Base-by-base conservation (phyloP, 2,113 vertebrate species). In the Heterochromis multidens region DNA sequence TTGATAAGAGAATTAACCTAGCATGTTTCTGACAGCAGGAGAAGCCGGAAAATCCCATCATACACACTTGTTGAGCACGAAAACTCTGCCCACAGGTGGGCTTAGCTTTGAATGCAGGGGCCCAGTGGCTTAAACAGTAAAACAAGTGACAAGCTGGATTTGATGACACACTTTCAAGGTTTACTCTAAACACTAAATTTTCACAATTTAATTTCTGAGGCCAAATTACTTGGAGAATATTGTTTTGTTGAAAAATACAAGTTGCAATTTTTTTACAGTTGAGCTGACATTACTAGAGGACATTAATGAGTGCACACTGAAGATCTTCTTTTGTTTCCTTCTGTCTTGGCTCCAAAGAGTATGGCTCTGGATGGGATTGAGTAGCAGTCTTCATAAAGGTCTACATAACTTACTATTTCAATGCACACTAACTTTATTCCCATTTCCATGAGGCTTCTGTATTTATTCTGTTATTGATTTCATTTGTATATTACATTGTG, bases 381-480 rank as follows among this genome's bases (percentile, higher is more conserved):
- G 35, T 4, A 37, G 35, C 35, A 37, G 6, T 37, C 35, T 37
- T 4, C 7, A 7, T 9, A 37, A 6, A 7, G 6, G n/a, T 1
- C 63, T 16, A 23, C 62, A 67, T 43, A 43, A 46, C 27, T 70
- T 4, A 70, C 23, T 11, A 27, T 46, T 70, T 46, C 37, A 2
- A 16, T 25, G 29, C 67, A 31, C 17, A 1, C 6, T 7, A 12
- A 52, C 27, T 29, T 52, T 52, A 0, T 31, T 74, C 43, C 49
- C 43, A 1, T 31, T 14, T 0, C 17, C 67, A 52, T n/a, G 9
- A 52, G 13, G 27, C 10, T 52, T 74, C 67, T 46, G 17, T 31
- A 52, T 46, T 49, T 49, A 49, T 52, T 10, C 43, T n/a, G 67
- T 52, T 46, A 74, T 52, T 14, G 67, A 74, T 74, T 74, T 74